These are phyloP conservation scores for Hyperoplus immaculatus DNA, from an alignment of 2,797 vertebrate species.

Conservation along the genomic window DNA sequence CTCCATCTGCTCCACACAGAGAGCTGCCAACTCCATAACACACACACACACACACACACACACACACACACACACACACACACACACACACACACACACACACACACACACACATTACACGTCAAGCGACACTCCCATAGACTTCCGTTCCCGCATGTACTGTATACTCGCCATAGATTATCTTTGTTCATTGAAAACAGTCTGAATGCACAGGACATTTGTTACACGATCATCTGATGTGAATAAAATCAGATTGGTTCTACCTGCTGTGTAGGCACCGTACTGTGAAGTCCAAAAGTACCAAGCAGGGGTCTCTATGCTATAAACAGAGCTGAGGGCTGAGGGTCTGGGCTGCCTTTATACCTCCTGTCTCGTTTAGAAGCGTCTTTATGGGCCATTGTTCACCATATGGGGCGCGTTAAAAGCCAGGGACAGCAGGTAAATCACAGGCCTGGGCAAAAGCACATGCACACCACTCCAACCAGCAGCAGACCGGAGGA, in stretches of 20 bases:
- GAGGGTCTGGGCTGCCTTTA: conserved; percentile 70
- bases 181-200: conserved; percentile 5
- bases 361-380: conserved; percentile 87
- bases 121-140: conserved; percentile 6
- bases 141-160: conserved; percentile 12
- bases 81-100: conserved; percentile 31
- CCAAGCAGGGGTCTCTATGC: conserved; percentile 14
- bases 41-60: conserved; percentile 18
- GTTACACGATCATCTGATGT: background rate
- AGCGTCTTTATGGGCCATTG: conserved; percentile 88
- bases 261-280: conserved; percentile 16
- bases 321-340: conserved; percentile 47
- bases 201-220: background rate
- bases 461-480: too few species aligned
- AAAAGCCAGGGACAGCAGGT: conserved; percentile 87
- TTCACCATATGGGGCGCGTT: conserved; percentile 93
- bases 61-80: conserved; percentile 20
- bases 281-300: background rate
- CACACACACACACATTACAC: conserved; percentile 13
- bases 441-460: conserved; percentile 85
- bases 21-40: conserved; percentile 60
- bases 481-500: conserved; percentile 82
- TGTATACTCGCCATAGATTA: background rate
- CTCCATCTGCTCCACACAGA: conserved; percentile 71
- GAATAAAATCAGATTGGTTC: conserved; percentile 4